Conservation (phyloP, 2,113 vertebrate genomes). For the Mesoclemmys tuberculata region DNA sequence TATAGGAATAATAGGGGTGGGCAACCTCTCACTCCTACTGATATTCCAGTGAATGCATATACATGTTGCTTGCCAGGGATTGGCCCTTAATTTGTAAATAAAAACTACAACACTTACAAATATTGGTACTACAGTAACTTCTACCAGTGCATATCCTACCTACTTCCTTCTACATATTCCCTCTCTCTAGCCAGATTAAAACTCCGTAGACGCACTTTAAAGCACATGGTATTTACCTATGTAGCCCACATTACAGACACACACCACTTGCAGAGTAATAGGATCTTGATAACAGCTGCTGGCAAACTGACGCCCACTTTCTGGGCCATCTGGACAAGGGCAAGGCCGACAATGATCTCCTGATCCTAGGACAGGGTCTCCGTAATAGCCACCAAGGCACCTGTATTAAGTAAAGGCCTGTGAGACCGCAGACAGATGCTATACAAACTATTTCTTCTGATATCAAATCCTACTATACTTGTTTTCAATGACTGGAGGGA, state of each 20-base stretch:
- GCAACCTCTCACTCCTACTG: background rate
- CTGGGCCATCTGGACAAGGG: slow-evolving; percentile 91
- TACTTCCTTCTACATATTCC: background rate
- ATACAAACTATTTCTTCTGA: background rate
- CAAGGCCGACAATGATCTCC: slow-evolving; percentile 96
- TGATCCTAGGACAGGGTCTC: slow-evolving; percentile 90
- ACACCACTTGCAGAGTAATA: slow-evolving; percentile 83
- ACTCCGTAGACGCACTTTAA: background rate
- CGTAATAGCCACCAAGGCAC: slow-evolving; percentile 92
- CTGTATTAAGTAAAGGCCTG: slow-evolving; percentile 66
- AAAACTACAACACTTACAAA: background rate
- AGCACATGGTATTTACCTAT: slow-evolving; percentile 79
- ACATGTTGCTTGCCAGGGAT: background rate
- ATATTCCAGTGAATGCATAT: background rate
- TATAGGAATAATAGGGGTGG: background rate
- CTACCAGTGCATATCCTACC: rapidly evolving
- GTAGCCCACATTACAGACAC: slow-evolving; percentile 89
- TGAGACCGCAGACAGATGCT: rapidly evolving
- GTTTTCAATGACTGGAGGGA: background rate
- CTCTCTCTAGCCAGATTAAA: background rate
- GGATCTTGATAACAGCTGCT: slow-evolving; percentile 88
- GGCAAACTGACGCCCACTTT: slow-evolving; percentile 90
- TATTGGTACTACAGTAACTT: background rate
- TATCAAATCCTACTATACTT: background rate
- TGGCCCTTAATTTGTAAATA: background rate